These are phyloP conservation scores for Macropodus opercularis DNA, from an alignment of 2,797 vertebrate species.

Conservation along the genomic window DNA sequence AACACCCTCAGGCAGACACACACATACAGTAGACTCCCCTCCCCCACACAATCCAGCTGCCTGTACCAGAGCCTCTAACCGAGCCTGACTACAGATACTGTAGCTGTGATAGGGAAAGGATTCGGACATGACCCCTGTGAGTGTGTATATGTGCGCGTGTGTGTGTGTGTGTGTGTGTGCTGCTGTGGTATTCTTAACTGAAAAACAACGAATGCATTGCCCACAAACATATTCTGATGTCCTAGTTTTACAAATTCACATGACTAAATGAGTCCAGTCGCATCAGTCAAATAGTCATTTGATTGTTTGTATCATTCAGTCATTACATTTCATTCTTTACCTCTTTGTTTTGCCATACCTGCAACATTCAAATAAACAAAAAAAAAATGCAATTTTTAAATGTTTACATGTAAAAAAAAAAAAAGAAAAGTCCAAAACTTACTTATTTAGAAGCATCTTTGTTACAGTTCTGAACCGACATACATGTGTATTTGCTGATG, in stretches of 20 bases:
- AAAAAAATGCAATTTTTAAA: too few species aligned
- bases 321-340: too few species aligned
- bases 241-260: not conserved
- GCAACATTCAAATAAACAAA: too few species aligned
- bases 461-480: too few species aligned
- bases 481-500: conserved; percentile 15
- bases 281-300: not conserved
- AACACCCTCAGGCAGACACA: conserved; percentile 47
- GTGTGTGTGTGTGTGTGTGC: not conserved
- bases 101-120: conserved; percentile 18
- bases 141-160: conserved; percentile 9
- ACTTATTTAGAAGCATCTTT: too few species aligned
- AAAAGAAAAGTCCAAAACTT: too few species aligned
- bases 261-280: not conserved
- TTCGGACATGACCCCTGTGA: conserved; percentile 28
- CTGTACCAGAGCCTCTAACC: conserved; percentile 36
- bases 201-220: too few species aligned
- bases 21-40: conserved; percentile 20
- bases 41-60: conserved; percentile 40
- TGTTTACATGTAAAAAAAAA: too few species aligned
- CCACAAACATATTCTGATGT: conserved; percentile 1
- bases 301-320: not conserved
- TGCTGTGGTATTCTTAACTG: too few species aligned
- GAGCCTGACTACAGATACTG: conserved; percentile 34
- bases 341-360: too few species aligned